These are phyloP conservation scores for Sphinx pinastri DNA, from an alignment of 2,888 invertebrate genomes.

Conservation along the genomic window DNA sequence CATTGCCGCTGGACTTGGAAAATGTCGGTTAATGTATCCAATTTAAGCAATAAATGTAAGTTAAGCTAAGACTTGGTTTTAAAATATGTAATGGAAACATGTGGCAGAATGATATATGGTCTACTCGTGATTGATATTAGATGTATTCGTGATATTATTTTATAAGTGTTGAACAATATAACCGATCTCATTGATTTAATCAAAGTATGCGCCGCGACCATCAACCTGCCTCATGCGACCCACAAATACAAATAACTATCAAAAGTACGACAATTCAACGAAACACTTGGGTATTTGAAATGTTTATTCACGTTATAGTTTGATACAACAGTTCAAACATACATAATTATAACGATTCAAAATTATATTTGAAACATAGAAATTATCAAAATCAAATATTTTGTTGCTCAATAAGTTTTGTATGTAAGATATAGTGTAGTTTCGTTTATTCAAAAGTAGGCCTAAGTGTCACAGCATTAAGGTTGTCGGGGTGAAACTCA, in stretches of 20 bases:
- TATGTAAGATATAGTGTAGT: slow-evolving; percentile 13
- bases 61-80: slow-evolving; percentile 29
- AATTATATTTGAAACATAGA: slow-evolving; percentile 18
- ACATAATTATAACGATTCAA: slow-evolving; percentile 27
- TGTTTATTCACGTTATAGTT: slow-evolving; percentile 44
- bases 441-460: slow-evolving; percentile 11
- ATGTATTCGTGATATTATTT: slow-evolving; percentile 7
- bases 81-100: slow-evolving; percentile 23
- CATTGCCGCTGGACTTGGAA: not conserved
- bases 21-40: slow-evolving; percentile 18
- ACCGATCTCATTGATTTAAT: slow-evolving; percentile 11
- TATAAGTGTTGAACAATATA: slow-evolving; percentile 9
- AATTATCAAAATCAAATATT: slow-evolving; percentile 35
- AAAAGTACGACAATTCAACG: slow-evolving; percentile 53
- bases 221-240: slow-evolving; percentile 33
- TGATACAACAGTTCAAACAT: slow-evolving; percentile 26
- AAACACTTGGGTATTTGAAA: slow-evolving; percentile 42
- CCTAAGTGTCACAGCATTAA: slow-evolving; percentile 12
- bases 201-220: slow-evolving; percentile 10
- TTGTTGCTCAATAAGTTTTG: slow-evolving; percentile 43
- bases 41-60: slow-evolving; percentile 28
- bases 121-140: slow-evolving; percentile 1
- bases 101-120: slow-evolving; percentile 31
- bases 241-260: slow-evolving; percentile 32
- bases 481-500: not conserved